Conservation (phyloP, 92 coral and sea anemone species). For the Scolanthus callimorphus region DNA sequence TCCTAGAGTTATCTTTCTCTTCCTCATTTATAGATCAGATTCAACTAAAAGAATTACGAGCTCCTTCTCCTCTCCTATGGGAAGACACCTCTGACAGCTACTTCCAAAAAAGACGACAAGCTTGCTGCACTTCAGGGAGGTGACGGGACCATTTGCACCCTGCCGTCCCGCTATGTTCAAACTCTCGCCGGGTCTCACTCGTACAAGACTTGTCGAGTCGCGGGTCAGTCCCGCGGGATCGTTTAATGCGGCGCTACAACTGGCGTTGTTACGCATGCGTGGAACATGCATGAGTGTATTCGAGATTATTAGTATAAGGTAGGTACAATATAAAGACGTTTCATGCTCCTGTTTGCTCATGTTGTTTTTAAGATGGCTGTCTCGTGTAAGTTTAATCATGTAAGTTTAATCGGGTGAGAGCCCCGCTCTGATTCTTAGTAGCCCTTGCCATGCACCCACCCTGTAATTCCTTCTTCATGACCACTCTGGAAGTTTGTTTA, state of each 20-base stretch:
- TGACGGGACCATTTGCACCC: slow-evolving; percentile 25
- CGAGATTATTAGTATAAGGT: slow-evolving; percentile 53
- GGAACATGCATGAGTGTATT: slow-evolving; percentile 21
- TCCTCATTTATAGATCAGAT: slow-evolving; percentile 29
- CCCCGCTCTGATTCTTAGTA: too few relatives aligned
- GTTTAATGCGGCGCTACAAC: slow-evolving; percentile 55
- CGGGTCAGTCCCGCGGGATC: slow-evolving; percentile 56
- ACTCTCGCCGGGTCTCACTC: slow-evolving; percentile 23
- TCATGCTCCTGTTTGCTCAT: too few relatives aligned
- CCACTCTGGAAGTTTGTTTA: too few relatives aligned
- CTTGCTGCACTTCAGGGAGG: slow-evolving; percentile 6
- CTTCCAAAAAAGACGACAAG: slow-evolving; percentile 14
- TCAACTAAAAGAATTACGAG: slow-evolving; percentile 23
- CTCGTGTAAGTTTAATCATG: too few relatives aligned
- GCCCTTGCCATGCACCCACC: too few relatives aligned
- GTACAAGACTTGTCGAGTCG: slow-evolving; percentile 11
- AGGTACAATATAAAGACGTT: neutral
- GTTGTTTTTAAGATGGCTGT: too few relatives aligned
- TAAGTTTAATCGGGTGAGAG: too few relatives aligned
- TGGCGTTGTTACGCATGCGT: slow-evolving; percentile 37
- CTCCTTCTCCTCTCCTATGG: slow-evolving; percentile 36
- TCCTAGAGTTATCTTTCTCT: too few relatives aligned
- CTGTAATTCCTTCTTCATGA: too few relatives aligned
- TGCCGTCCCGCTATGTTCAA: slow-evolving; percentile 27
- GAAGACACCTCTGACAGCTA: slow-evolving; percentile 34